phyloP scores from a whole-genome alignment of 2,113 vertebrate species.

The Pelecanus crispus region DNA sequence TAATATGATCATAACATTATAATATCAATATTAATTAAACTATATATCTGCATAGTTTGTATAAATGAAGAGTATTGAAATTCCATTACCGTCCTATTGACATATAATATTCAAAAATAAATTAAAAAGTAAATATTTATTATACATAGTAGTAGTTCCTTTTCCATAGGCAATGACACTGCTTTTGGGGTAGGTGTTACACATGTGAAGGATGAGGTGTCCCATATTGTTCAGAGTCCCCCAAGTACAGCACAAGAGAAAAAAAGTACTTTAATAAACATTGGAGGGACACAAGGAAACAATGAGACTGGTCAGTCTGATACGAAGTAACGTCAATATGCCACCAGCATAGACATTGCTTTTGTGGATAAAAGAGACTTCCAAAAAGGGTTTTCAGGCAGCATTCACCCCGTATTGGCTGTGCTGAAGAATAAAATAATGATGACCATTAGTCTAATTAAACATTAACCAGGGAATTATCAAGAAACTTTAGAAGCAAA shows the following conservation, averaged over 20 bases:
- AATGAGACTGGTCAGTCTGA: background rate
- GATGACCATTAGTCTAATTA: background rate
- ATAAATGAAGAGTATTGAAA: background rate
- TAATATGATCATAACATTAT: background rate
- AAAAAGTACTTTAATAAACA: background rate
- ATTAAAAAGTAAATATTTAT: background rate
- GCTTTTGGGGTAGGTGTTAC: background rate
- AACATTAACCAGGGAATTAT: background rate
- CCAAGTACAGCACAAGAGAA: background rate
- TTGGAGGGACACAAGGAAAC: background rate
- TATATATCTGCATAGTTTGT: background rate
- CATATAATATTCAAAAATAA: background rate
- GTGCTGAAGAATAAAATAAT: background rate
- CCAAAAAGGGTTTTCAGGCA: background rate
- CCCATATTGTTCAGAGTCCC: background rate
- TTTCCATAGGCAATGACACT: background rate
- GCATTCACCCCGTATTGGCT: background rate
- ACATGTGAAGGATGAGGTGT: background rate
- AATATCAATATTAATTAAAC: background rate
- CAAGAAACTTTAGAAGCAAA: background rate
- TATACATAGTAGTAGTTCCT: background rate
- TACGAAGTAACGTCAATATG: fast-evolving
- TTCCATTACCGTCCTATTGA: background rate
- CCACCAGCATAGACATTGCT: background rate
- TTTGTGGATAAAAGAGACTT: background rate